Evolutionary conservation across 92 coral and sea anemone genomes (phyloP), one percentile per base, ranked within the genome.

Genomic region (Actinostola sp.): DNA sequence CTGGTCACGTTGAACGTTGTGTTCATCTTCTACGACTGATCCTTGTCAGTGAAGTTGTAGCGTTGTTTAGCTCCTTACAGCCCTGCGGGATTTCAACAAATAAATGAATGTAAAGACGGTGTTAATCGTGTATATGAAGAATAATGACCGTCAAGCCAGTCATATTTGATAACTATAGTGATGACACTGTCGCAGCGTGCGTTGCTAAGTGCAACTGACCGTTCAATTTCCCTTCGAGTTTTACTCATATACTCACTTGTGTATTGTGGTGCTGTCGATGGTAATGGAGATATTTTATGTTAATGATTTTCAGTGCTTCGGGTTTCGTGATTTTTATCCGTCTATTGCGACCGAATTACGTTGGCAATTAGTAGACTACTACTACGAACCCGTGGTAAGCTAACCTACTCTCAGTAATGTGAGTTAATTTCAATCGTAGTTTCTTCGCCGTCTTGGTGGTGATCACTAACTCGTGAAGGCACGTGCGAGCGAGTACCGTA

Each of bases 61-160:
- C 13, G n/a, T 17, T 23, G 53, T 29, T 46, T 9, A 31, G 11
- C 25, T 30, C 46, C 41, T 50, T 8, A 33, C 50, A 20, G 16
- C 17, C 62, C 74, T 68, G 62, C 28, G 61, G 45, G 19, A 68
- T 30, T n/a, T n/a, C n/a, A n/a, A 68, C 21, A 68, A 33, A 68
- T 49, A 33, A 24, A 35, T 51, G 48, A 51, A 50, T 50, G 28
- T 48, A 9, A n/a, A 38, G 51, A 35, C 45, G 27, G 55, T 26
- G 20, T 33, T 11, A 8, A 33, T 35, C 30, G 74, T 13, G 30
- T 45, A 27, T 57, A 48, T 30, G 8, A 23, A 31, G 3, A 52
- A 15, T 51, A 33, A 50, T 44, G 74, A 26, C 21, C 51, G 61
- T 68, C 74, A 68, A 19, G 17, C 46, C 2, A 52, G 46, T 17